phyloP scores from a whole-genome alignment of 2,888 invertebrate genomes.

The Orthonevra nobilis region DNA sequence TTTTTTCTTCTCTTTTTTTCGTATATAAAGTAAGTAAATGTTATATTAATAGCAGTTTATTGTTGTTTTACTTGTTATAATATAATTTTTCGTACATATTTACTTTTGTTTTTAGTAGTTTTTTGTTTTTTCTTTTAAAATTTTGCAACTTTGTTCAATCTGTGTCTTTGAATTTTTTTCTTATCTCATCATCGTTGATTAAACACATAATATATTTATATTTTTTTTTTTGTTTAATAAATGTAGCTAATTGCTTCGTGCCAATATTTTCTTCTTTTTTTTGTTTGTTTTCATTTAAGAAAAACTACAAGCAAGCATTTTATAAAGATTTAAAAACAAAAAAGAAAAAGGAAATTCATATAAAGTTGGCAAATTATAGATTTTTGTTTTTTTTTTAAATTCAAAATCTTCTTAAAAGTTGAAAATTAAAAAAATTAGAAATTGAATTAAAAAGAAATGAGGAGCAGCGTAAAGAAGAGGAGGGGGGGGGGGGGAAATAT shows the following conservation, averaged over 20 bases:
- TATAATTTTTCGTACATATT: conserved; percentile 55
- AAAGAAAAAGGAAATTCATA: no score
- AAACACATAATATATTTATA: conserved; percentile 4
- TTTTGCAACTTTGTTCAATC: conserved; percentile 39
- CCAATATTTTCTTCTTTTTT: conserved; percentile 19
- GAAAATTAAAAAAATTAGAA: no score
- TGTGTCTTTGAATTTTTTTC: conserved; percentile 1
- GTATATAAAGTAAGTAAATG: conserved; percentile 70
- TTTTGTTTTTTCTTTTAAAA: conserved; percentile 67
- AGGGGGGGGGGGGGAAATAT: no score
- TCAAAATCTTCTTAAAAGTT: neutral
- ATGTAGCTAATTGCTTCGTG: conserved; percentile 55
- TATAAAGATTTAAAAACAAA: no score
- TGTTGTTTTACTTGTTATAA: conserved; percentile 28
- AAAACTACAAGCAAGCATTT: no score
- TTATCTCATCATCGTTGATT: conserved; percentile 6
- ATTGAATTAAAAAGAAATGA: no score
- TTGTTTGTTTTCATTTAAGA: neutral
- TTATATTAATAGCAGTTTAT: conserved; percentile 64
- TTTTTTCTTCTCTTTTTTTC: conserved; percentile 36
- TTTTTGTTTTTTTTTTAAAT: neutral
- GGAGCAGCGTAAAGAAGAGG: no score
- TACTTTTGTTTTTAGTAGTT: conserved; percentile 55
- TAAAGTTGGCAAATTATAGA: neutral
- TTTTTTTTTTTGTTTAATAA: conserved; percentile 13